Base-by-base conservation (phyloP, 2,113 vertebrate genomes). In the Ctenodactylus gundi region DNA sequence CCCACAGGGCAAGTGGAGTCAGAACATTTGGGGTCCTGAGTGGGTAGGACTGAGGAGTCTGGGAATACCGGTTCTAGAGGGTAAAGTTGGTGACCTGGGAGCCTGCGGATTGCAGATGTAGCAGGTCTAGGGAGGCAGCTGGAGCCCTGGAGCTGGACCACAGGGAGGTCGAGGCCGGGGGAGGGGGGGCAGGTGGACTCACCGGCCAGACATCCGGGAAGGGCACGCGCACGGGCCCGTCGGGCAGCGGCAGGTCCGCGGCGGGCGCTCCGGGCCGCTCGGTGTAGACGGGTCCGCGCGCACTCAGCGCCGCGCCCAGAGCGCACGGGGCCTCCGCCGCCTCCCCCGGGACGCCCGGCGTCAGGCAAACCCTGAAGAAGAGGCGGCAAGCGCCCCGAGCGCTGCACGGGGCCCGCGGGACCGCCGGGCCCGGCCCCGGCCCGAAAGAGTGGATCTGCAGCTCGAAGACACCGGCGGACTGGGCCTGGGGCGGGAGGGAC, bases 201-300 rank as follows among this genome's bases (percentile, higher is more conserved):
- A 99, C 99, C 98, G 99, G 99, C 99, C 99, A 99, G 95, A 98
- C 98, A 93, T 99, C 99, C 7, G 76, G 94, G 75, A 99, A 98
- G 2, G 98, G 98, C 44, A 99, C 98, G 4, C 97, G 97, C 88
- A 99, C 91, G 83, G 98, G 98, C 8, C 97, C 97, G 34, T 98
- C 98, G 9, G 76, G 96, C 57, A 98, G 97, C 77, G 98, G 97
- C 73, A 98, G 97, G 23, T 95, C 94, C 11, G 97, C 88, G 20
- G 98, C 98, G 0, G 97, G 68, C 1, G n/a, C 95, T 39, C 98
- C 94, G n/a, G 99, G 95, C 70, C 98, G 98, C 49, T 95, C 95
- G 9, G 97, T 88, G 77, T 99, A 98, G 0, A 97, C 94, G 0
- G 95, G 96, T 51, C 99, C 96, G 18, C 97, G 96, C 2, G 98